phyloP scores from a whole-genome alignment of 1,140 invertebrate genomes.

The Macrocentrus cingulum region DNA sequence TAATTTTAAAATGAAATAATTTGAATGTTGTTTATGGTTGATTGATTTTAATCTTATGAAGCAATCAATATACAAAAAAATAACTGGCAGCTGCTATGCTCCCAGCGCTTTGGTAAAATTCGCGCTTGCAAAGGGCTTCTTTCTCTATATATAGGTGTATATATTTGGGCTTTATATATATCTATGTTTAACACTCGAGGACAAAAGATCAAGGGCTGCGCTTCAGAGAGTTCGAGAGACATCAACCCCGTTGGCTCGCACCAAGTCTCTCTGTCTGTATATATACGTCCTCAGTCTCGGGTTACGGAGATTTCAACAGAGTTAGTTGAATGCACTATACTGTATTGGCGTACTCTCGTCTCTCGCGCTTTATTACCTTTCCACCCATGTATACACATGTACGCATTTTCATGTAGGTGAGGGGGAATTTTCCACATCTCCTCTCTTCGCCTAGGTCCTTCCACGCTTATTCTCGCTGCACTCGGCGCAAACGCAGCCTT shows the following conservation, averaged over 20 bases:
- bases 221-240: slow-evolving; percentile 28
- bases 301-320: slow-evolving; percentile 54
- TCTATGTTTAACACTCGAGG: too few species aligned
- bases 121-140: background rate
- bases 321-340: slow-evolving; percentile 9
- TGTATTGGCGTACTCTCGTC: background rate
- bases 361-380: background rate
- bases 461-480: background rate
- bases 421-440: background rate
- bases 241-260: slow-evolving; percentile 31
- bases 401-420: background rate
- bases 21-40: too few species aligned
- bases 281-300: slow-evolving; percentile 36
- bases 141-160: too few species aligned
- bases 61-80: too few species aligned
- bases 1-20: too few species aligned
- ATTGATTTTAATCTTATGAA: too few species aligned
- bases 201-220: slow-evolving; percentile 11
- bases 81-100: background rate
- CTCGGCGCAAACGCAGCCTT: slow-evolving; percentile 46
- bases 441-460: background rate
- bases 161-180: too few species aligned
- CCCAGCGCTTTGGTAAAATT: background rate
- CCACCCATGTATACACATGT: slow-evolving; percentile 1
- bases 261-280: too few species aligned